phyloP scores from a whole-genome alignment of 2,888 invertebrate genomes.

The Cryptus armator region DNA sequence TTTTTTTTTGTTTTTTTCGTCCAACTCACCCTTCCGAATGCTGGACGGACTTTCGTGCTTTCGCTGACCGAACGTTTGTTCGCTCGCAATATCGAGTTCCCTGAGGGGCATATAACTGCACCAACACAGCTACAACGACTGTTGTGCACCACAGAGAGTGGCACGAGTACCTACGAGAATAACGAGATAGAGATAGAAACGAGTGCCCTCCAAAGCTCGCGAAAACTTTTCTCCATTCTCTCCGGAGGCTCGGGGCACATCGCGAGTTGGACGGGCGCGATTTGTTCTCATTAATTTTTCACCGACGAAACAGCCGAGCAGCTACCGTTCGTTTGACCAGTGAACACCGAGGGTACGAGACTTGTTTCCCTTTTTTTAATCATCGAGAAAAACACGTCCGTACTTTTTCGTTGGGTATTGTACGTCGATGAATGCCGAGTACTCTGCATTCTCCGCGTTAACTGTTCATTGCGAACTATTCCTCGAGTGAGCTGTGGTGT shows the following conservation, averaged over 20 bases:
- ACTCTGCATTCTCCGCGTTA: conserved; percentile 17
- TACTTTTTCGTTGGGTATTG: conserved; percentile 19
- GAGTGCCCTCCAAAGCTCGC: conserved; percentile 35
- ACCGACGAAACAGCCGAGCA: conserved; percentile 23
- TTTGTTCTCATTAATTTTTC: conserved; percentile 66
- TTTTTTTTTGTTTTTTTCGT: neutral
- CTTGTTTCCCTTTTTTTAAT: neutral
- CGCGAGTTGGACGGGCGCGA: conserved; percentile 42
- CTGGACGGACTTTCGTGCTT: conserved; percentile 8
- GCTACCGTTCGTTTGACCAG: conserved; percentile 37
- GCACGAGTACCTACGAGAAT: conserved; percentile 2
- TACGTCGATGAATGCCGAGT: conserved; percentile 48
- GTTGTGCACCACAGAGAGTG: neutral
- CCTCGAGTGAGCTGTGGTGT: neutral
- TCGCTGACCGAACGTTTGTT: conserved; percentile 32
- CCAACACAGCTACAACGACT: neutral
- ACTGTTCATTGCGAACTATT: neutral
- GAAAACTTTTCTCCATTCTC: conserved; percentile 45
- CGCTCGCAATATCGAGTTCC: conserved; percentile 32
- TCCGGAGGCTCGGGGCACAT: conserved; percentile 18
- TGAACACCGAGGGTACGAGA: conserved; percentile 45
- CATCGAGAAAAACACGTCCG: conserved; percentile 24
- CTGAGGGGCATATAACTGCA: neutral
- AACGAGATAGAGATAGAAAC: conserved; percentile 8
- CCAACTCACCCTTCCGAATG: neutral